Percentiles rank a stretch among this genome's conserved stretches.
phyloP scores from a whole-genome alignment of 1,140 invertebrate species.

The Trichonephila clavata region DNA sequence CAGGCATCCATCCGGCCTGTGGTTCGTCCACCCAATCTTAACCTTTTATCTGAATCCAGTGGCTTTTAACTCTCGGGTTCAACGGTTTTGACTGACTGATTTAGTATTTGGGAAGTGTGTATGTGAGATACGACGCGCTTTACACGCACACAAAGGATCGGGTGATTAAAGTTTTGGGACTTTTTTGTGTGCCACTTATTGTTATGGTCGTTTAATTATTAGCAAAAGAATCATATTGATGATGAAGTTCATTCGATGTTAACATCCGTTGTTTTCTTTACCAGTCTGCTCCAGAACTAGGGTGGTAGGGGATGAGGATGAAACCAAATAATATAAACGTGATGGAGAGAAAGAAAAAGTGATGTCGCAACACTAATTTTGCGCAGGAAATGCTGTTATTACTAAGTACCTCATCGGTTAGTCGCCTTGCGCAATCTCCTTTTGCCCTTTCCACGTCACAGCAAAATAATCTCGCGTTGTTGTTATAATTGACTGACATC shows the following conservation, averaged over 20 bases:
- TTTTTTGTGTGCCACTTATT: slow-evolving; percentile 44
- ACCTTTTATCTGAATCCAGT: slow-evolving; percentile 59
- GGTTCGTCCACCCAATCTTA: slow-evolving; percentile 45
- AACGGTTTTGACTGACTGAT: slow-evolving; percentile 63
- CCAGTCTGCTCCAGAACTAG: not conserved
- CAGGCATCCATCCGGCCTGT: slow-evolving; percentile 29
- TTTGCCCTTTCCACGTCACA: not conserved
- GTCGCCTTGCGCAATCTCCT: not conserved
- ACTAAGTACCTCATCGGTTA: not conserved
- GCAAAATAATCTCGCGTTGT: not conserved
- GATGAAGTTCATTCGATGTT: not conserved
- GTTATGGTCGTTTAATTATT: slow-evolving; percentile 39
- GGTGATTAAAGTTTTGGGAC: slow-evolving; percentile 32
- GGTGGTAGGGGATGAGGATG: not conserved
- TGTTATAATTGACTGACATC: not conserved
- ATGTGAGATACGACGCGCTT: not conserved
- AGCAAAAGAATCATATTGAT: not conserved
- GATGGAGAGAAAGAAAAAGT: not conserved
- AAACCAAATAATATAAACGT: not conserved
- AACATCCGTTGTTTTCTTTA: slow-evolving; percentile 57
- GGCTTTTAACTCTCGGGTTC: slow-evolving; percentile 46
- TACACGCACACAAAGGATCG: slow-evolving; percentile 29
- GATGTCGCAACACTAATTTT: slow-evolving; percentile 32
- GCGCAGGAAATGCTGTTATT: not conserved
- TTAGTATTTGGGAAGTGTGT: slow-evolving; percentile 52